These are phyloP conservation scores for Corbicula japonica DNA, from an alignment of 2,888 invertebrate genomes.

Conservation along the genomic window DNA sequence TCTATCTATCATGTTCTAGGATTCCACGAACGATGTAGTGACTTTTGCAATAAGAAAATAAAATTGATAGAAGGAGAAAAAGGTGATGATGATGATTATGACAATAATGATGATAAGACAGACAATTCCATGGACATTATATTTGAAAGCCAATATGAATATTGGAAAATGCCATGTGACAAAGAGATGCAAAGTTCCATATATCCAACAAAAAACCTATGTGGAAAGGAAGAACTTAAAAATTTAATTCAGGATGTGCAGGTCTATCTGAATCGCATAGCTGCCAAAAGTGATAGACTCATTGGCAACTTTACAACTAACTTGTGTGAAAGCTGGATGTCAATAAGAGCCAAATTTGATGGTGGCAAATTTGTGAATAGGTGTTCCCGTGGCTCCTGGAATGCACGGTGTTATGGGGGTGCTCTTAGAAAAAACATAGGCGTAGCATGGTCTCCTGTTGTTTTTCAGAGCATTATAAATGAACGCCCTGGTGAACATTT, in stretches of 20 bases:
- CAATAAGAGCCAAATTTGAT: constrained; percentile 41
- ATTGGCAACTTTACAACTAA: constrained; percentile 44
- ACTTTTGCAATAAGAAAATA: constrained; percentile 59
- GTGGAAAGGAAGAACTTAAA: neutral
- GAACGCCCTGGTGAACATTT: constrained; percentile 27
- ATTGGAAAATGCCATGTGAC: neutral
- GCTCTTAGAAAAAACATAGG: constrained; percentile 35
- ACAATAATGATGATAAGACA: too few relatives aligned
- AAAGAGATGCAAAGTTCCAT: neutral
- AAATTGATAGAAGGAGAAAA: too few relatives aligned
- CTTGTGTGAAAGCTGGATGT: constrained; percentile 41
- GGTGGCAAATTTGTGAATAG: constrained; percentile 32
- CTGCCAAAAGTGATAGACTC: constrained; percentile 29
- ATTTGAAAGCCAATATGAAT: neutral
- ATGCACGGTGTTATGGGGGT: constrained; percentile 47
- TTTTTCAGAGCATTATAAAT: constrained; percentile 23
- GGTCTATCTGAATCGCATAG: constrained; percentile 15
- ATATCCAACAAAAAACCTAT: neutral
- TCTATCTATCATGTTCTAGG: constrained; percentile 53
- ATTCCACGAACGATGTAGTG: constrained; percentile 43
- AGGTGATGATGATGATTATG: too few relatives aligned
- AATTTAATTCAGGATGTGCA: constrained; percentile 29
- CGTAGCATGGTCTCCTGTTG: constrained; percentile 38
- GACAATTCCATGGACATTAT: too few relatives aligned
- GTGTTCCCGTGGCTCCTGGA: constrained; percentile 33